Percentiles rank a stretch among this genome's conserved stretches.
Conservation (phyloP, 2,113 vertebrate species). For the Dermatemys mawii region DNA sequence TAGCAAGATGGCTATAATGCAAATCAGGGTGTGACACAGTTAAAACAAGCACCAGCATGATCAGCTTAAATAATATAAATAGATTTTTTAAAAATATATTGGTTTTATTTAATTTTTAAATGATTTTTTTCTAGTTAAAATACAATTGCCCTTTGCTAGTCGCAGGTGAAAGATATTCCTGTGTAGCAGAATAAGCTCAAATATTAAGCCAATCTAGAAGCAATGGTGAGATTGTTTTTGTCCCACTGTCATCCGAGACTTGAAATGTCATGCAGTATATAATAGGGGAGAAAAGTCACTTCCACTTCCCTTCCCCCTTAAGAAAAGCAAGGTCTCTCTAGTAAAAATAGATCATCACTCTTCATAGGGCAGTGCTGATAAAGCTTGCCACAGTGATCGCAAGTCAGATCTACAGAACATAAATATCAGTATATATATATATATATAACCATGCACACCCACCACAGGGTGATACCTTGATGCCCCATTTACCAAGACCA, state of each 20-base stretch:
- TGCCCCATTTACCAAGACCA: accelerated
- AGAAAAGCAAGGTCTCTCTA: neutral
- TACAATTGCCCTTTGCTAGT: neutral
- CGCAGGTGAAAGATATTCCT: neutral
- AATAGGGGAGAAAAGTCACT: slow-evolving; percentile 14
- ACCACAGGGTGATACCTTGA: accelerated
- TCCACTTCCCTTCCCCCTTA: neutral
- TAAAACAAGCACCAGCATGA: neutral
- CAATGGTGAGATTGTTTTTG: neutral
- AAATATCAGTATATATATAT: neutral
- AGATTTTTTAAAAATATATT: neutral
- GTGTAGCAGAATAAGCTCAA: neutral
- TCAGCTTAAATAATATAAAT: neutral
- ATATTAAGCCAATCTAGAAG: neutral
- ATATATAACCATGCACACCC: accelerated
- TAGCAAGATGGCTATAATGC: neutral
- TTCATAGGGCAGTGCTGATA: neutral
- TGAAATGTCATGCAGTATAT: slow-evolving; percentile 39
- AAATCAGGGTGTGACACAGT: neutral
- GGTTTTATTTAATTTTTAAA: slow-evolving; percentile 24
- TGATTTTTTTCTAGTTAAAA: neutral
- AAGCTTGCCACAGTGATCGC: neutral
- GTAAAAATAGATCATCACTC: neutral
- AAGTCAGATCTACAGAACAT: accelerated
- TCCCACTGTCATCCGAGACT: slow-evolving; percentile 44